Evolutionary conservation across 2,888 invertebrate genomes (phyloP), one percentile per base, ranked within the genome.

Genomic region (Drosophila emarginata): DNA sequence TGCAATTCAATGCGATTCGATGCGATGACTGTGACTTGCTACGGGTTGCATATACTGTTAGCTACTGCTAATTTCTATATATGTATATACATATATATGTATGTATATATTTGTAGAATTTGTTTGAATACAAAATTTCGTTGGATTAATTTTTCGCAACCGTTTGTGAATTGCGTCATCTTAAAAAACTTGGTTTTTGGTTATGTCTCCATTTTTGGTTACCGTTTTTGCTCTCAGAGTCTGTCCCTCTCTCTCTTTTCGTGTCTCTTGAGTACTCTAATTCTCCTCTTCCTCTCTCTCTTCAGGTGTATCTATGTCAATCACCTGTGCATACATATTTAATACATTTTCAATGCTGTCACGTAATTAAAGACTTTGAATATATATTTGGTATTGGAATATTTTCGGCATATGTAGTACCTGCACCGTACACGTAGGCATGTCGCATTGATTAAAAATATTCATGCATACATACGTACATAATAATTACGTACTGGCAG

Each of bases 321-420:
- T 67, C 21, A 74, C 57, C 60, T 66, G 64, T 82, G 83, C 78
- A 79, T 80, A 74, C 64, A 76, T 81, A 78, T 87, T 77, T 73
- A 80, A 80, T 84, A 79, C 74, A 70, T 72, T 74, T 80, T 72
- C 85, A 82, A 79, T 79, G 71, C 77, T 74, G 88, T 82, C 88
- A 87, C 88, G 83, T 87, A 85, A 84, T 87, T 86, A 82, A 87
- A 85, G 67, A 71, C 82, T 61, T 77, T 71, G 61, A 74, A 80
- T 66, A 67, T 63, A 26, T 69, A 66, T 56, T 67, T 66, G 60
- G 76, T 82, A 56, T 21, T 52, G 15, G 12, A 32, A 40, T 39
- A 52, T 59, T 60, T 71, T 65, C 60, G 65, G 72, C 59, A 64
- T 65, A 59, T 62, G 50, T 50, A 18, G 50, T 67, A 21, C 15